Evolutionary conservation across 1,140 invertebrate genomes (phyloP).

Genomic region (Drosophila jambulina): DNA sequence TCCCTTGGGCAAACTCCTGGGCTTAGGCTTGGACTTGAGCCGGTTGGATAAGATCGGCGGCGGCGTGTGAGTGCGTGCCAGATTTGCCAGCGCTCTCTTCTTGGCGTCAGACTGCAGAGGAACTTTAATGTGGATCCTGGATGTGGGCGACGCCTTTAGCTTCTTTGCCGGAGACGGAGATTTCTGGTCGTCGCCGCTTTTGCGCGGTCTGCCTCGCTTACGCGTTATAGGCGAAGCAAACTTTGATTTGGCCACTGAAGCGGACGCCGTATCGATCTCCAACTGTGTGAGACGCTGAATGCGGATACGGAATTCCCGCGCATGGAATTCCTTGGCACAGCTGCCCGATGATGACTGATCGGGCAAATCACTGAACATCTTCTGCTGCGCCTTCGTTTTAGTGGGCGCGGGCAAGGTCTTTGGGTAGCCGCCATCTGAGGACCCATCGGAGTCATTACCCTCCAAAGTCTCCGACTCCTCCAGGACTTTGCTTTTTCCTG

Average conservation of each 20-base stretch:
- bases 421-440: neutral
- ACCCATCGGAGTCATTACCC: neutral
- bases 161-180: conserved; percentile 21
- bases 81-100: neutral
- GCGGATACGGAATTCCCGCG: neutral
- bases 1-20: no score
- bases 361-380: conserved; percentile 57
- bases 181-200: neutral
- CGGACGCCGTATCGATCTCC: conserved; percentile 6
- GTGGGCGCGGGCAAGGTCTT: conserved; percentile 25
- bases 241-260: neutral
- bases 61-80: conserved; percentile 32
- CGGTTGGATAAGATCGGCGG: conserved; percentile 25
- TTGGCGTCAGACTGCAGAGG: conserved; percentile 32
- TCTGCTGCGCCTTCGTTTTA: conserved; percentile 68
- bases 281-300: neutral
- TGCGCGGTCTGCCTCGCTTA: conserved; percentile 16
- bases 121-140: conserved; percentile 49
- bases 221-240: neutral
- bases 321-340: neutral
- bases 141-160: neutral
- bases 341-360: neutral
- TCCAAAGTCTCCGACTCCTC: neutral
- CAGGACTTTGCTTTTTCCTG: neutral
- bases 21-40: neutral